Evolutionary conservation across 2,888 invertebrate genomes (phyloP).

Genomic region (Crocallis elinguaria): DNA sequence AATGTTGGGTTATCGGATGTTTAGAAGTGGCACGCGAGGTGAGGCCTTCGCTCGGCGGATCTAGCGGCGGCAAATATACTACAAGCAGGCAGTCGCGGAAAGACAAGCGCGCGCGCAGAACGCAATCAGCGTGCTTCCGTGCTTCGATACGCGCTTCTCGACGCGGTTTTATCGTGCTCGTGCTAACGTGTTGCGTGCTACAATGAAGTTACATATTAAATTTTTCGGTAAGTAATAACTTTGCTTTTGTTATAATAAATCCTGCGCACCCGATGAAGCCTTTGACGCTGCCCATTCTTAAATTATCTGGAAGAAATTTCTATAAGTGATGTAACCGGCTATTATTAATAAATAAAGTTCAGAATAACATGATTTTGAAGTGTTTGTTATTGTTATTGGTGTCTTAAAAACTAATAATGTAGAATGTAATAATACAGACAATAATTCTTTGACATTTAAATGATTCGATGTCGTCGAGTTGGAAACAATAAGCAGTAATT

Average conservation of each 20-base stretch:
- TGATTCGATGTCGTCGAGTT: too few relatives aligned
- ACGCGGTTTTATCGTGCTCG: slow-evolving; percentile 52
- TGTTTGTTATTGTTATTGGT: too few relatives aligned
- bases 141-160: slow-evolving; percentile 46
- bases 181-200: slow-evolving; percentile 53
- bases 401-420: too few relatives aligned
- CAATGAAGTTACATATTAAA: slow-evolving; percentile 75
- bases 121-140: slow-evolving; percentile 50
- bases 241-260: not conserved
- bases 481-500: slow-evolving; percentile 35
- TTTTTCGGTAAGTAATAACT: slow-evolving; percentile 63
- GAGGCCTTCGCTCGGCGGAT: slow-evolving; percentile 58
- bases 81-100: slow-evolving; percentile 61
- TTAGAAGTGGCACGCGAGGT: slow-evolving; percentile 64
- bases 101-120: slow-evolving; percentile 69
- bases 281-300: too few relatives aligned
- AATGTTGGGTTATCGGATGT: slow-evolving; percentile 51
- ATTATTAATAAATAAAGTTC: not conserved
- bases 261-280: too few relatives aligned
- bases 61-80: slow-evolving; percentile 39
- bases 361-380: too few relatives aligned
- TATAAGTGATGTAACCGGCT: not conserved
- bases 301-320: not conserved
- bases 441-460: too few relatives aligned
- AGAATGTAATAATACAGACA: too few relatives aligned